Evolutionary conservation across 2,797 vertebrate genomes (phyloP), one percentile per base, ranked within the genome.

Genomic region (Trachops cirrhosus): DNA sequence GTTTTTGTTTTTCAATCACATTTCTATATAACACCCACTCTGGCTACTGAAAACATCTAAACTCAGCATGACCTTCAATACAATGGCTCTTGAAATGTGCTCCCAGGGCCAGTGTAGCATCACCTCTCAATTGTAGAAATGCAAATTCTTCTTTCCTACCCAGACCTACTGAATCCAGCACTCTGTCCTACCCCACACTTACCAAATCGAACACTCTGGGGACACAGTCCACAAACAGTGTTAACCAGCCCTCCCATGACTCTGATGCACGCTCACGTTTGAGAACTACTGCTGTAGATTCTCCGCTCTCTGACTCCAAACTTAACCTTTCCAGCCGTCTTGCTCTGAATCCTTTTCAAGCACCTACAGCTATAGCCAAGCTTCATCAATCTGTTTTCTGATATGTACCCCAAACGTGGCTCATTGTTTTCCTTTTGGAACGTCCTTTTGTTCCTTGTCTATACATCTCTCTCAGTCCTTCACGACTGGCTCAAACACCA

Each of bases 161-260:
- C 41, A 86, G 34, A 77, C 15, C 16, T 18, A 21, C 37, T 11
- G n/a, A 68, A 50, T 15, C 74, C 37, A 68, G 21, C 22, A 19
- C 32, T 6, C n/a, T 22, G 9, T 62, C 57, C 57, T 11, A 24
- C 54, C 52, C 54, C 24, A 59, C 3, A 59, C 24, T 26, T 26
- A 59, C 9, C 24, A 0, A 64, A 46, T 15, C 74, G 39, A 57
- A 11, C 24, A 19, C 22, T 9, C n/a, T 19, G 9, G 59, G 29
- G n/a, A 29, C 8, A 9, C 0, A 0, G 18, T 41, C 57, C 5
- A 9, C 34, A 70, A 64, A 26, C 2, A 1, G 0, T 10, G 22
- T 34, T 12, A 18, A 21, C 12, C 52, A 75, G n/a, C 14, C 32
- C 14, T 41, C 15, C 16, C 26, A 52, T 10, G 46, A 64, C 32